A percentile compares a stretch with the other conserved stretches of the same genome.
phyloP scores from a whole-genome alignment of 2,888 invertebrate genomes.

The Caenorhabditis sinica region DNA sequence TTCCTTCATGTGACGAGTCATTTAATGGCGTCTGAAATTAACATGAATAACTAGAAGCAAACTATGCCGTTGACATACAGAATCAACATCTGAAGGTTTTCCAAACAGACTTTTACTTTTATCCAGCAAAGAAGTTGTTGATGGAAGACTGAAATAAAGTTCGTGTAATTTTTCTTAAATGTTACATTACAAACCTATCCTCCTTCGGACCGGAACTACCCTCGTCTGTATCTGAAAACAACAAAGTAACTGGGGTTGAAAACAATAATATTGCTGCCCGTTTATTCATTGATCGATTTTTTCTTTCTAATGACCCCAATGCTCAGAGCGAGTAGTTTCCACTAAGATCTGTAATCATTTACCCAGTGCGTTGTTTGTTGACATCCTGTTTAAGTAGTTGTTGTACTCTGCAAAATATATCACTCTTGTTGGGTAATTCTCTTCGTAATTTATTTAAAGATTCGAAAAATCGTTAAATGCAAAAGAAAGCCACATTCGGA shows the following conservation, averaged over 20 bases:
- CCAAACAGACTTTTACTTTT: constrained; percentile 69
- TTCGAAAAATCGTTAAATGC: constrained; percentile 13
- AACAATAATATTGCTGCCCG: not conserved
- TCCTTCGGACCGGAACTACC: constrained; percentile 13
- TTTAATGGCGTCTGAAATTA: not conserved
- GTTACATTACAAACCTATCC: constrained; percentile 20
- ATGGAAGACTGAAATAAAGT: constrained; percentile 36
- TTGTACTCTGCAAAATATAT: constrained; percentile 15
- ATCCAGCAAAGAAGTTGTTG: constrained; percentile 40
- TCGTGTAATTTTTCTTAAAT: too few species aligned
- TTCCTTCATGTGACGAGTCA: not conserved
- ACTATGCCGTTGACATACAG: too few species aligned
- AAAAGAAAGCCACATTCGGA: constrained; percentile 7
- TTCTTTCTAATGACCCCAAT: too few species aligned
- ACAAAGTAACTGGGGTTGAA: not conserved
- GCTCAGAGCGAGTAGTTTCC: too few species aligned
- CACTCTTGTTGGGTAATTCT: not conserved
- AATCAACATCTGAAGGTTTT: constrained; percentile 38
- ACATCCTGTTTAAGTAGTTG: constrained; percentile 26
- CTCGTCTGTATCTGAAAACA: constrained; percentile 31
- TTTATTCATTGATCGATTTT: not conserved
- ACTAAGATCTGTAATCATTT: not conserved
- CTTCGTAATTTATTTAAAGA: not conserved
- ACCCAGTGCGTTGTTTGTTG: constrained; percentile 39
- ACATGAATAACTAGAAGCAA: not conserved